Evolutionary conservation across 1,140 invertebrate genomes (phyloP).

Genomic region (Hypsibius dujardini): DNA sequence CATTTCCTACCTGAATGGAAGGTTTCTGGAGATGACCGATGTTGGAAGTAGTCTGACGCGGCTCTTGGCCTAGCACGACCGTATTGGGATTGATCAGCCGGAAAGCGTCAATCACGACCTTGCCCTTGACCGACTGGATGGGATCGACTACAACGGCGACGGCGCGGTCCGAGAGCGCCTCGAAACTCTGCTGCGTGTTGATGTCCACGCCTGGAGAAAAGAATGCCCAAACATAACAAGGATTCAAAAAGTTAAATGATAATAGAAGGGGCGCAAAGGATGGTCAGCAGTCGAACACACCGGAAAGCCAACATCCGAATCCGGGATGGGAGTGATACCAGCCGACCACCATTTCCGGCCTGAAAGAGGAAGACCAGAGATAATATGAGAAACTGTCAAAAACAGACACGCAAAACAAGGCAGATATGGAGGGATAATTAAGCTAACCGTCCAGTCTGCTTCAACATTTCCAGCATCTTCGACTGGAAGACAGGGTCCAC

Average conservation of each 20-base stretch:
- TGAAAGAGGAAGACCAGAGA: constrained; percentile 23
- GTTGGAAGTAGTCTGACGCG: constrained; percentile 94
- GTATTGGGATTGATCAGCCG: constrained; percentile 92
- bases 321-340: constrained; percentile 99
- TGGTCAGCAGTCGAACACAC: constrained; percentile 1
- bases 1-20: constrained; percentile 57
- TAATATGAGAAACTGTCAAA: neutral
- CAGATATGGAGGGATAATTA: neutral
- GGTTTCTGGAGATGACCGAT: constrained; percentile 95
- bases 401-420: constrained; percentile 13
- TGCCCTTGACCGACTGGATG: constrained; percentile 93
- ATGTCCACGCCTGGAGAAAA: constrained; percentile 66
- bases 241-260: neutral
- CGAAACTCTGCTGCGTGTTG: constrained; percentile 98
- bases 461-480: constrained; percentile 99
- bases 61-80: constrained; percentile 96
- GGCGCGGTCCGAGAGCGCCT: constrained; percentile 88
- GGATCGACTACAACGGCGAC: constrained; percentile 99
- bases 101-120: constrained; percentile 42
- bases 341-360: constrained; percentile 97
- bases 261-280: neutral
- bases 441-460: constrained; percentile 69
- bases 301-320: constrained; percentile 98
- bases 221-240: neutral
- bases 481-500: constrained; percentile 99